These are phyloP conservation scores for Plectropomus leopardus DNA, from an alignment of 2,113 vertebrate genomes.

Conservation along the genomic window DNA sequence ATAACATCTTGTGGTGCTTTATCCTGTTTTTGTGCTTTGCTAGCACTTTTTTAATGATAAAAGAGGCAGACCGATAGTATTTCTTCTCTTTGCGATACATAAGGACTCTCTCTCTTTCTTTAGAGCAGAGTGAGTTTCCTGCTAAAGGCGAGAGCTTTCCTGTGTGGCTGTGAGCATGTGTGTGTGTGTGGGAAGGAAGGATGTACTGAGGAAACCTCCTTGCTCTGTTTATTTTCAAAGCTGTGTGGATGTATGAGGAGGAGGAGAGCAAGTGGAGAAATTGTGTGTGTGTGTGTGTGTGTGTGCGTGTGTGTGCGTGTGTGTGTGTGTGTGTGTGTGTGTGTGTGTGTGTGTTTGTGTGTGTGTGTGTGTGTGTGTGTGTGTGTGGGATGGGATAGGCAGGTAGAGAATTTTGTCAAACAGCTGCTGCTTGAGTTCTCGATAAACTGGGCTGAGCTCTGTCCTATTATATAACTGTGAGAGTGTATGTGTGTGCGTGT, in stretches of 20 bases:
- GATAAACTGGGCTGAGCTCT: conserved; percentile 50
- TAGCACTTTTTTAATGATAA: neutral
- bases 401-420: conserved; percentile 65
- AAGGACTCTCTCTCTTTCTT: conserved; percentile 13
- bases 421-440: conserved; percentile 65
- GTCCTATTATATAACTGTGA: conserved; percentile 67
- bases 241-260: conserved; percentile 38
- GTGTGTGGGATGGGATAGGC: conserved; percentile 27
- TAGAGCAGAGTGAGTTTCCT: conserved; percentile 46
- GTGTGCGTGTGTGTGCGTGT: conserved; percentile 7
- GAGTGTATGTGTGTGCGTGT: conserved; percentile 31
- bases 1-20: neutral
- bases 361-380: conserved; percentile 9
- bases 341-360: conserved; percentile 17
- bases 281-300: too few species aligned
- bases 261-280: conserved; percentile 6
- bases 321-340: conserved; percentile 14
- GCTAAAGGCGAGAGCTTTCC: conserved; percentile 36
- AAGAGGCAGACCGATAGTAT: neutral
- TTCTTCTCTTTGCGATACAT: neutral
- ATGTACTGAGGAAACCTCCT: conserved; percentile 61
- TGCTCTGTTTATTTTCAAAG: conserved; percentile 63
- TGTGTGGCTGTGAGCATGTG: conserved; percentile 15
- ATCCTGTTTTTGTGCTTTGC: neutral
- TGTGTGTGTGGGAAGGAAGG: conserved; percentile 49